Conservation (phyloP, 1,140 invertebrate species). For the Drosophila asahinai region DNA sequence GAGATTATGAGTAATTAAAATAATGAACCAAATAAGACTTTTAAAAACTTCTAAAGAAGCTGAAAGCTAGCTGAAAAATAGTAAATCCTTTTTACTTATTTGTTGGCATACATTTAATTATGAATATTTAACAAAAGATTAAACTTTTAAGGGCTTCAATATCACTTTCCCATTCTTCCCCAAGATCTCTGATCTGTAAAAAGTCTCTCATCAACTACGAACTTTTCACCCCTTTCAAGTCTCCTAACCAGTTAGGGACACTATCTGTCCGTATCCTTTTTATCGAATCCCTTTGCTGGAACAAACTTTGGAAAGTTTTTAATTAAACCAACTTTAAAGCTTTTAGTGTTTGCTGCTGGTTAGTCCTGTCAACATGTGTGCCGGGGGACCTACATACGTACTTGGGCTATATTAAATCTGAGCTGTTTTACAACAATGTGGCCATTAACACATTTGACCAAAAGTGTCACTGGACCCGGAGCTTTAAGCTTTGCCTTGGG, state of each 20-base stretch:
- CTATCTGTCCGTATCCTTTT: slow-evolving; percentile 4
- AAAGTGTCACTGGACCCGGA: slow-evolving; percentile 25
- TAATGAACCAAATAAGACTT: neutral
- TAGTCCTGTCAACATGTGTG: slow-evolving; percentile 56
- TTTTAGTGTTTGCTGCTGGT: slow-evolving; percentile 60
- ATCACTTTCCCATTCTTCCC: too few species aligned
- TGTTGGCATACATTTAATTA: neutral
- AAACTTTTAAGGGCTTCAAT: neutral
- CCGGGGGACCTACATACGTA: slow-evolving; percentile 17
- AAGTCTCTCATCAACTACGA: slow-evolving; percentile 4
- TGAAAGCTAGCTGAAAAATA: too few species aligned
- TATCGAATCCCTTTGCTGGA: slow-evolving; percentile 23
- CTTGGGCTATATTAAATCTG: slow-evolving; percentile 57
- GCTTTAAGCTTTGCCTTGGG: slow-evolving; percentile 43
- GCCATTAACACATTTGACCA: slow-evolving; percentile 69
- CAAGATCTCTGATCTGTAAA: slow-evolving; percentile 14
- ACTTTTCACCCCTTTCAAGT: slow-evolving; percentile 6
- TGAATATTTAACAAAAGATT: neutral
- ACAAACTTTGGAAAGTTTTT: slow-evolving; percentile 65
- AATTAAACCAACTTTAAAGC: slow-evolving; percentile 79
- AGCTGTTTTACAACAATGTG: slow-evolving; percentile 57
- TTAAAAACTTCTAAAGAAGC: too few species aligned
- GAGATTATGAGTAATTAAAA: neutral
- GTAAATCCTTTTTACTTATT: too few species aligned
- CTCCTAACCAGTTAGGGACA: slow-evolving; percentile 6